Evolutionary conservation across 30 jellyfish, hydroid and myxozoan species (phyloP), one percentile per base, ranked within the genome.

Genomic region (Turritopsis rubra): DNA sequence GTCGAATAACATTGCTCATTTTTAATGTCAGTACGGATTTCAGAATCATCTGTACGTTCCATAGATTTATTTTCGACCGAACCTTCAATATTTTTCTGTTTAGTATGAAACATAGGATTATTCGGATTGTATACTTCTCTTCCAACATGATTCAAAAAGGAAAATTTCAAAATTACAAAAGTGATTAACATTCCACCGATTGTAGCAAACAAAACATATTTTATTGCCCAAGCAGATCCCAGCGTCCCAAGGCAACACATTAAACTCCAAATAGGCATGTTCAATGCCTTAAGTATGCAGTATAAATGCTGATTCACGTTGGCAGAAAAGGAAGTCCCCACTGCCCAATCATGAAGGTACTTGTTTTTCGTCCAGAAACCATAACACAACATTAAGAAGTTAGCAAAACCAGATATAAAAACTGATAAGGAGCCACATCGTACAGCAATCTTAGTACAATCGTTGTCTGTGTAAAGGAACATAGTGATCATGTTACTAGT

Each of bases 81-180:
- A n/a, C 19, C 19, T 7, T 1, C 77, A 0, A 9, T 8, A 16
- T 68, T 23, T 68, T 27, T 23, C 7, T n/a, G 16, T 27, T 9
- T 19, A 68, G 22, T 8, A 7, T 68, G 31, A n/a, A 23, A n/a
- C 0, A 16, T 16, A 68, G 28, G 65, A 75, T n/a, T 28, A 20
- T 75, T 73, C 18, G 65, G 83, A 52, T 24, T 22, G 29, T 79
- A 71, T 8, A 21, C 72, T 20, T 66, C 71, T 29, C 41, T 71
- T 41, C 85, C 85, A 17, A 82, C 31, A 54, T 82, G 88, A 31
- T 82, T 82, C 85, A 82, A 27, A 71, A 66, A 82, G 9, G 60
- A 25, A 0, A 82, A 21, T 65, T 82, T 82, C 29, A 71, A 70
- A 29, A 82, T 27, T 28, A 82, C 27, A 3, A 82, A 82, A 21